phyloP scores from a whole-genome alignment of 2,888 invertebrate genomes.

The Coleophora flavipennella region DNA sequence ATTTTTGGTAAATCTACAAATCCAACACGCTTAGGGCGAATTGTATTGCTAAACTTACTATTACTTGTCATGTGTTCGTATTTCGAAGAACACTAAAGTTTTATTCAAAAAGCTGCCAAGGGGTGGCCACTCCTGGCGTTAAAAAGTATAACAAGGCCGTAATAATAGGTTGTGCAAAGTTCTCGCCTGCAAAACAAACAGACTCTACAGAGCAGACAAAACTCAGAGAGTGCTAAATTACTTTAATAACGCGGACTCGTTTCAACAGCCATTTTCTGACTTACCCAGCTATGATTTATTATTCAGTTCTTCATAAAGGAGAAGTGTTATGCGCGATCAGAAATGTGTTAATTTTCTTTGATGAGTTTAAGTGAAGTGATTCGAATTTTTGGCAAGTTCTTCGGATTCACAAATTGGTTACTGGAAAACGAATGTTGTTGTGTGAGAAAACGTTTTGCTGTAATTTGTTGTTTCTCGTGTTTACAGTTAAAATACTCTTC shows the following conservation, averaged over 20 bases:
- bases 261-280: constrained; percentile 22
- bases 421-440: background rate
- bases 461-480: too few relatives aligned
- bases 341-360: constrained; percentile 5
- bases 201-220: constrained; percentile 45
- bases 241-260: constrained; percentile 43
- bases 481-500: too few relatives aligned
- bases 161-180: constrained; percentile 67
- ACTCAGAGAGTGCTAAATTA: constrained; percentile 55
- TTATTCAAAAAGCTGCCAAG: constrained; percentile 20
- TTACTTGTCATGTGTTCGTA: too few relatives aligned
- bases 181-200: constrained; percentile 73
- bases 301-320: constrained; percentile 13
- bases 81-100: background rate
- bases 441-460: too few relatives aligned
- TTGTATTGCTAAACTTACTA: background rate
- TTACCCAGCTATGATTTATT: constrained; percentile 31
- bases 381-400: background rate
- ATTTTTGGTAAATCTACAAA: too few relatives aligned
- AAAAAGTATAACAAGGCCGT: constrained; percentile 61
- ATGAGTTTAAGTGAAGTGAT: too few relatives aligned
- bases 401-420: background rate
- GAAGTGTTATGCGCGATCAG: constrained; percentile 2
- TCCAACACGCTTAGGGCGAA: too few relatives aligned
- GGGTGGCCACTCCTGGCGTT: constrained; percentile 46